Percentiles rank a stretch among this genome's conserved stretches.
These are phyloP conservation scores for Alloplasta piceator DNA, from an alignment of 2,888 invertebrate species.

Conservation along the genomic window DNA sequence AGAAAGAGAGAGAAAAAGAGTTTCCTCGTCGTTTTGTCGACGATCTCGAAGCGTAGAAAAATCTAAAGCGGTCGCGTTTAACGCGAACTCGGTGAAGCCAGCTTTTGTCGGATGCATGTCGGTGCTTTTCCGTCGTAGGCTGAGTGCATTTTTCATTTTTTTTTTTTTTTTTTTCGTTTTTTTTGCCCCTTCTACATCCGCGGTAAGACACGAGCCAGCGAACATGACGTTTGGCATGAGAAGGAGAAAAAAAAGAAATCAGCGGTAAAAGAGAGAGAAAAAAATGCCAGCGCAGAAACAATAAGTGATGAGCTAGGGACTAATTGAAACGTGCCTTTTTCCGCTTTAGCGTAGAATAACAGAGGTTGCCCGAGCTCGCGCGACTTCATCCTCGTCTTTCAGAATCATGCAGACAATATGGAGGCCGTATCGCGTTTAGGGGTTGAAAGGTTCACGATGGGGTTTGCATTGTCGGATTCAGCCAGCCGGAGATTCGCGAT, in stretches of 20 bases:
- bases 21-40: conserved; percentile 36
- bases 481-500: background rate
- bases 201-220: conserved; percentile 43
- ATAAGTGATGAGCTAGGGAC: conserved; percentile 49
- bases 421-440: conserved; percentile 13
- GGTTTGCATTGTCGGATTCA: background rate
- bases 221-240: conserved; percentile 32
- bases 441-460: background rate
- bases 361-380: background rate
- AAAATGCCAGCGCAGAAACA: conserved; percentile 23
- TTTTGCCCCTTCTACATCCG: background rate
- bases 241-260: conserved; percentile 3
- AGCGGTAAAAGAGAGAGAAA: background rate
- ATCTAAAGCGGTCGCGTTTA: conserved; percentile 35
- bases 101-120: background rate
- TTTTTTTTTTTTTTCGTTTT: background rate
- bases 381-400: background rate
- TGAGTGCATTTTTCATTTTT: conserved; percentile 43
- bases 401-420: background rate
- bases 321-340: conserved; percentile 29
- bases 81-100: background rate
- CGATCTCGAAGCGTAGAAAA: conserved; percentile 28
- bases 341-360: conserved; percentile 10
- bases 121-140: conserved; percentile 24
- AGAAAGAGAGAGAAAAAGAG: conserved; percentile 2